Percentiles rank a stretch among this genome's conserved stretches.
Conservation (phyloP, 1,140 invertebrate genomes). For the Panonychus citri region DNA sequence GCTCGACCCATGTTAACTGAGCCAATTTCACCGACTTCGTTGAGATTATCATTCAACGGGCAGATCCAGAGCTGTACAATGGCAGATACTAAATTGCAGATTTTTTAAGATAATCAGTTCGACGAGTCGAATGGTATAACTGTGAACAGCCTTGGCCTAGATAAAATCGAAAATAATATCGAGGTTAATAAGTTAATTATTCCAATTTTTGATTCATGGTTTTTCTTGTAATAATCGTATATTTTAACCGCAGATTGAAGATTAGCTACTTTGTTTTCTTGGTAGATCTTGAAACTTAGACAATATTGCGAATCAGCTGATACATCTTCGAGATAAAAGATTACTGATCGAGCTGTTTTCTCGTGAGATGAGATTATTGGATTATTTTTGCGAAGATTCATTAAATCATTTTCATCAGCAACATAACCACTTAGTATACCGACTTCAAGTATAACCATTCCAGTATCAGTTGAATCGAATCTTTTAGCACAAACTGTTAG, state of each 20-base stretch:
- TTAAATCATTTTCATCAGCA: constrained; percentile 16
- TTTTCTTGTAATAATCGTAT: constrained; percentile 10
- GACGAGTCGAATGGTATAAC: constrained; percentile 1
- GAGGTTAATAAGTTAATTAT: not conserved
- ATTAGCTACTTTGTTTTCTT: constrained; percentile 3
- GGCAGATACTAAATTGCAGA: constrained; percentile 3
- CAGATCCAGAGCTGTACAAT: constrained; percentile 2
- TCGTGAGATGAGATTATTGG: not conserved
- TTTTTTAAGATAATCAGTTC: not conserved
- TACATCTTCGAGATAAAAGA: constrained; percentile 7
- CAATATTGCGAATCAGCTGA: not conserved
- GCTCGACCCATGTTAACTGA: not conserved
- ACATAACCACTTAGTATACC: constrained; percentile 22
- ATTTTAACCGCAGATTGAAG: constrained; percentile 7
- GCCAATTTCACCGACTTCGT: constrained; percentile 6
- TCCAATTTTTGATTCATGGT: not conserved
- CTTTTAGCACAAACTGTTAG: constrained; percentile 8
- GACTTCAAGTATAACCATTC: constrained; percentile 22
- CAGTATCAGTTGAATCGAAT: not conserved
- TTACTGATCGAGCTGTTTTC: not conserved
- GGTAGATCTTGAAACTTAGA: constrained; percentile 4
- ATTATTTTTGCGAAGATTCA: not conserved
- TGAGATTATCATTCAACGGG: not conserved
- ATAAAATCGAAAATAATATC: not conserved
- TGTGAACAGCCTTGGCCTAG: not conserved